A percentile compares a stretch with the other conserved stretches of the same genome.
Conservation (phyloP, 2,888 invertebrate genomes). For the Torymus auratus region DNA sequence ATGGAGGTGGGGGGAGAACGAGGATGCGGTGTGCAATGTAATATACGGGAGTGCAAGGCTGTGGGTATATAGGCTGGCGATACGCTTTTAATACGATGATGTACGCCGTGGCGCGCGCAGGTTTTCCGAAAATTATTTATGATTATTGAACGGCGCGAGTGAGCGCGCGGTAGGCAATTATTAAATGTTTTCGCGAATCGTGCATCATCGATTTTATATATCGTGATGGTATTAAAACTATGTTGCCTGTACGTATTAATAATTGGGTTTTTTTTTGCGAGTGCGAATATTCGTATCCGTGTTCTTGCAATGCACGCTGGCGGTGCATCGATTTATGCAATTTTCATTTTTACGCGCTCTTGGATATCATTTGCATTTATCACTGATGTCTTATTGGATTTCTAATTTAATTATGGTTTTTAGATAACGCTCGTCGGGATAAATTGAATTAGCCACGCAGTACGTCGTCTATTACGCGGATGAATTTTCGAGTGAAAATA, state of each 20-base stretch:
- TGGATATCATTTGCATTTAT: no score
- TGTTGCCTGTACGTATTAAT: neutral
- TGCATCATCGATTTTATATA: conserved; percentile 5
- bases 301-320: no score
- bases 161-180: conserved; percentile 3
- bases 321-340: no score
- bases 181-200: conserved; percentile 23
- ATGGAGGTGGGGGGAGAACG: no score
- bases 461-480: no score
- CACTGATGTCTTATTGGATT: no score
- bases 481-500: no score
- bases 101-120: conserved; percentile 4
- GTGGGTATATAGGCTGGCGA: neutral
- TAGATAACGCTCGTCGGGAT: no score
- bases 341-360: no score
- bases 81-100: conserved; percentile 22
- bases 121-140: conserved; percentile 28
- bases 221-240: neutral
- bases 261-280: neutral
- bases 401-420: no score
- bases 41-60: neutral
- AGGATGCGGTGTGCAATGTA: neutral
- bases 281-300: neutral
- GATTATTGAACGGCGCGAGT: conserved; percentile 34
- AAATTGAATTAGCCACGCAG: no score